Percentiles rank a stretch among this genome's conserved stretches.
These are phyloP conservation scores for Polymixis lichenea DNA, from an alignment of 2,888 invertebrate genomes.

Conservation along the genomic window DNA sequence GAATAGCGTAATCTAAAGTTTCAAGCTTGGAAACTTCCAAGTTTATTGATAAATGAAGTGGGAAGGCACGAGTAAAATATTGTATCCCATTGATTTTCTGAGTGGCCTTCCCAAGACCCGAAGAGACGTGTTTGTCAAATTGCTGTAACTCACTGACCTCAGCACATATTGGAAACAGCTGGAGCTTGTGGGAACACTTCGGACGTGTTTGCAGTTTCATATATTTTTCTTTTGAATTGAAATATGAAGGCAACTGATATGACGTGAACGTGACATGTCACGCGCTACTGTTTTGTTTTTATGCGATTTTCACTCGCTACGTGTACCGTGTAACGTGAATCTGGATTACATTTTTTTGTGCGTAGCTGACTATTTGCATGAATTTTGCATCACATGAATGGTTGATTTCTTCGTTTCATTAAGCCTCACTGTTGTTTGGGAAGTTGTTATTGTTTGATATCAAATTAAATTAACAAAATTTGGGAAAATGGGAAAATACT, in stretches of 20 bases:
- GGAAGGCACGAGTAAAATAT: conserved; percentile 39
- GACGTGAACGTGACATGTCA: conserved; percentile 56
- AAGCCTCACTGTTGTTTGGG: background rate
- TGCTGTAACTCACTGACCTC: conserved; percentile 61
- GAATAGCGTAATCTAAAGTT: conserved; percentile 31
- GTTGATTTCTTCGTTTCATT: conserved; percentile 2
- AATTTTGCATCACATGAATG: conserved; percentile 4
- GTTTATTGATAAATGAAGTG: conserved; percentile 41
- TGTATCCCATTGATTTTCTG: conserved; percentile 44
- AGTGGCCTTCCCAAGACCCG: conserved; percentile 8
- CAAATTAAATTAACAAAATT: background rate
- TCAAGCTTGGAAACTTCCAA: conserved; percentile 32
- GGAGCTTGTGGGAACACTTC: conserved; percentile 33
- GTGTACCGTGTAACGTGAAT: conserved; percentile 13
- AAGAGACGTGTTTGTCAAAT: conserved; percentile 55
- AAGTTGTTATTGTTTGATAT: background rate
- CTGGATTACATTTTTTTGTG: conserved; percentile 15
- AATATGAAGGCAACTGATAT: conserved; percentile 52
- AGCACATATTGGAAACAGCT: conserved; percentile 67
- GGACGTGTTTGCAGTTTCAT: conserved; percentile 59
- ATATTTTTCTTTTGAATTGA: conserved; percentile 54
- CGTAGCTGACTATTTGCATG: background rate
- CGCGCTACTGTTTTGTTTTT: conserved; percentile 46
- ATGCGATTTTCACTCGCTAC: conserved; percentile 36
- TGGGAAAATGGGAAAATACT: background rate